Evolutionary conservation across 2,797 vertebrate genomes (phyloP).

Genomic region (Hydrophis major): DNA sequence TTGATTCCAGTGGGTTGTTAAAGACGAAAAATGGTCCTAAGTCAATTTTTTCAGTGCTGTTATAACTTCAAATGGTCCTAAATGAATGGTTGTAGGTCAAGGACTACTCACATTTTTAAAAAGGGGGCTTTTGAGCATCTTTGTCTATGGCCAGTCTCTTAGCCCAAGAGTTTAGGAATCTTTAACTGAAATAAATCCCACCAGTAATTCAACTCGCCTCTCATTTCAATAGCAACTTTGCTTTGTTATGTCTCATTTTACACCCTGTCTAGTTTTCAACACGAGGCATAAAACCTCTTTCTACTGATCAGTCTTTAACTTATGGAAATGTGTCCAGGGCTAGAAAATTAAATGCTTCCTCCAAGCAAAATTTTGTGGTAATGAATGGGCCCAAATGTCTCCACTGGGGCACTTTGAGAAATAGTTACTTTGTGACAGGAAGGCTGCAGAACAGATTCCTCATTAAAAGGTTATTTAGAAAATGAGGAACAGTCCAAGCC

Average conservation of each 20-base stretch:
- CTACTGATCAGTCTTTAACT: conserved; percentile 2
- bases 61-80: neutral
- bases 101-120: neutral
- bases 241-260: neutral
- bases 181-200: neutral
- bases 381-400: conserved; percentile 8
- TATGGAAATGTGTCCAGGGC: neutral
- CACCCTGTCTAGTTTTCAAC: neutral
- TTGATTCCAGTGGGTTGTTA: neutral
- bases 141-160: neutral
- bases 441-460: neutral
- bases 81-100: neutral
- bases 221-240: neutral
- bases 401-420: neutral
- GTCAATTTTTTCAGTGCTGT: neutral
- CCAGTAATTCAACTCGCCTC: neutral
- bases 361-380: neutral
- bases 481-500: neutral
- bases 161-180: neutral
- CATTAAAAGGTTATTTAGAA: conserved; percentile 7
- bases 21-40: neutral
- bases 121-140: neutral
- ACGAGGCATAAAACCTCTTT: neutral
- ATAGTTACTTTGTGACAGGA: neutral
- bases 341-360: neutral